Evolutionary conservation across 2,797 vertebrate species (phyloP), one percentile per base, ranked within the genome.

Genomic region (Tangara arthus): DNA sequence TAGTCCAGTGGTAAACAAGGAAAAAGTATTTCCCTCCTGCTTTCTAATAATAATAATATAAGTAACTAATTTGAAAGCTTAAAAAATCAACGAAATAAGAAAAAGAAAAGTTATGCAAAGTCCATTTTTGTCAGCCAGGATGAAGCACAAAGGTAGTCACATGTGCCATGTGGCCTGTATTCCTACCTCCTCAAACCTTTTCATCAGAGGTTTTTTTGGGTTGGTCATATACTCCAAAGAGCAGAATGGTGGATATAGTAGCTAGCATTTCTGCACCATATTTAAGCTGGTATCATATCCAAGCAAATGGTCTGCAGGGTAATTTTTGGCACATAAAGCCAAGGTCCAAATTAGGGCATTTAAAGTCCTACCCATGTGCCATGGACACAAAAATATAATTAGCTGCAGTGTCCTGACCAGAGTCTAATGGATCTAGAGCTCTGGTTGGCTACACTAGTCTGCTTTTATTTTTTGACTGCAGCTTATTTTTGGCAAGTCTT

Each of bases 401-500:
- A 78, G 57, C 50, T 79, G 37, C 39, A 30, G 13, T 85, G 64
- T 85, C 17, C 59, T 37, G 88, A 59, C 39, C 15, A 47, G 55
- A 89, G 42, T 22, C 34, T 70, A 34, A 63, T 9, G 15, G 35
- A 50, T 41, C 23, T 49, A 44, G 55, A 83, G 65, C 89, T 82
- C 91, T 89, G 66, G 18, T 70, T 89, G 84, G 32, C 87, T 87
- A 52, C 28, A 13, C 26, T 64, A 23, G 28, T 46, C 47, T 85
- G 37, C 4, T 85, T 90, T 90, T 92, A 89, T 65, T 91, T 94
- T 93, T 89, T 93, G 69, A 69, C 42, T 41, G 56, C 41, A 61
- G 65, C 50, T 87, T 94, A 89, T 87, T 94, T 95, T 91, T 91
- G 69, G 55, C 35, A 16, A 78, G 39, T 86, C 70, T 87, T 79